Evolutionary conservation across 2,888 invertebrate species (phyloP), one percentile per base, ranked within the genome.

Genomic region (Chalcis sispes): DNA sequence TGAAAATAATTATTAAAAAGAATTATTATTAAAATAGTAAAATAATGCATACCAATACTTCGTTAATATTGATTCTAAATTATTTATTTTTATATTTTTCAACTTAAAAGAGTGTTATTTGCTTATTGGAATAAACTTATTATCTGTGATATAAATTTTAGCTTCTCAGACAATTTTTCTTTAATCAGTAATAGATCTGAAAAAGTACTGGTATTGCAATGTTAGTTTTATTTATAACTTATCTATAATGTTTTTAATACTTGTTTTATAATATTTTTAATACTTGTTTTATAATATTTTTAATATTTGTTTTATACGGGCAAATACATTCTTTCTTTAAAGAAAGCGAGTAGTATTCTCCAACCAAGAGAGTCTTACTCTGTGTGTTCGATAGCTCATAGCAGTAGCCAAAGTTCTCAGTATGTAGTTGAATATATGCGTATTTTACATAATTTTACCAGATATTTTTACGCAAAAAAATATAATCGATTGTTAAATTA

Each of bases 351-450:
- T 69, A 75, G 67, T 73, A 65, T 75, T 77, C 72, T 72, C 67
- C 20, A 20, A 77, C 66, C 56, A 71, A 73, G 66, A 77, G 70
- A 77, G 66, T 79, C 52, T 77, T 72, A 69, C 72, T 79, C 62
- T 76, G 76, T 74, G 79, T 78, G 78, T 74, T 79, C 76, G 62
- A 83, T 84, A 84, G 84, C 80, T 79, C 80, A 79, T 83, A 84
- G 81, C 79, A 79, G 80, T 83, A 84, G 83, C 83, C 83, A 83
- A 84, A 84, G 83, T 82, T 83, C 79, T 81, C 78, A 75, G 76
- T 78, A 77, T 56, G 40, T 77, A 78, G 75, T 72, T 75, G 58
- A 72, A 36, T 69, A 69, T 72, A 72, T 75, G 72, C 75, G 78
- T 72, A 75, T 75, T 78, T 75, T 78, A 78, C 54, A 66, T 77